Evolutionary conservation across 2,113 vertebrate species (phyloP).

Genomic region (Anser brachyrhynchus): DNA sequence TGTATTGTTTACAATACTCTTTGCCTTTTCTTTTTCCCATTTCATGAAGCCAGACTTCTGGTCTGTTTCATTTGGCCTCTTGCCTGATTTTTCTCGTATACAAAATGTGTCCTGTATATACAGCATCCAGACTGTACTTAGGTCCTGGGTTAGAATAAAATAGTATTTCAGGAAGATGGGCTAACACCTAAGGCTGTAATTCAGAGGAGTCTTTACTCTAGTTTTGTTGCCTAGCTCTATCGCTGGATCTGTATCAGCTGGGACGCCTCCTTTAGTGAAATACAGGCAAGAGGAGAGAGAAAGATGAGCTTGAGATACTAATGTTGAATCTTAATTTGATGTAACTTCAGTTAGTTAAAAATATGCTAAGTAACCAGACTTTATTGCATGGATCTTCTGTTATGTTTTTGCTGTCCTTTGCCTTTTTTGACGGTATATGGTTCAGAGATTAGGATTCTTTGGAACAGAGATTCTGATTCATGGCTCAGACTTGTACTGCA

Average conservation of each 20-base stretch:
- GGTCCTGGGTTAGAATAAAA: background rate
- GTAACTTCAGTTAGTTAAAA: background rate
- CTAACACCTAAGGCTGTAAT: background rate
- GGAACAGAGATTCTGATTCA: background rate
- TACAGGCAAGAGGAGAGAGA: background rate
- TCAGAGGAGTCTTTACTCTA: background rate
- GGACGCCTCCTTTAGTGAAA: background rate
- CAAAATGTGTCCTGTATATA: background rate
- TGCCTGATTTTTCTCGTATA: background rate
- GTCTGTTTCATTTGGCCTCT: background rate
- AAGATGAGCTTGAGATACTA: background rate
- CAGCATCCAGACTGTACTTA: background rate
- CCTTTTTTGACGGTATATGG: background rate
- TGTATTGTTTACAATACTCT: background rate
- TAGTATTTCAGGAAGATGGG: background rate
- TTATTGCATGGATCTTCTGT: background rate
- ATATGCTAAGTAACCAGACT: background rate
- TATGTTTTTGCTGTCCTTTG: background rate
- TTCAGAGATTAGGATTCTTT: background rate
- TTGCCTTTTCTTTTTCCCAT: background rate
- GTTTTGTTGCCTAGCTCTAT: background rate
- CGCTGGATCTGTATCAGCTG: background rate
- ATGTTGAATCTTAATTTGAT: background rate
- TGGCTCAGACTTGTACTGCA: background rate
- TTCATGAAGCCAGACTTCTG: background rate